Evolutionary conservation across 2,888 invertebrate species (phyloP).

Genomic region (Tryphoninae sp.): DNA sequence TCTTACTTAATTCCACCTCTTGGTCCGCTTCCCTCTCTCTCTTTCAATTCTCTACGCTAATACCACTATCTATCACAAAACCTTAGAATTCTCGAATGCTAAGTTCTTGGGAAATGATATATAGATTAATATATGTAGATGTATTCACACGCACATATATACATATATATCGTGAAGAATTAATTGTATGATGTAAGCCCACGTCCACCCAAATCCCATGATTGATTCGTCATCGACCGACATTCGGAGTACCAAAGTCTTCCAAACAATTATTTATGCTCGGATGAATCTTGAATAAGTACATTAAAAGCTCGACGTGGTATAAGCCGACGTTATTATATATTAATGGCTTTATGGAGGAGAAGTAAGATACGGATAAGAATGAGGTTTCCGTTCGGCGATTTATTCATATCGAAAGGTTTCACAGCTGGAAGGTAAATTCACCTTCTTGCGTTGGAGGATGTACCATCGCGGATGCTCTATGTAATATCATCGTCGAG

Average conservation of each 20-base stretch:
- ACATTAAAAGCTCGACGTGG: background rate
- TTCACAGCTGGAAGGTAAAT: constrained; percentile 54
- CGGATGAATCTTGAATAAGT: background rate
- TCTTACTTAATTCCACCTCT: constrained; percentile 28
- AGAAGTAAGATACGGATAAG: constrained; percentile 21
- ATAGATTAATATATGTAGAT: background rate
- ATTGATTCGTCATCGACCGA: constrained; percentile 22
- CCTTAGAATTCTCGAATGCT: constrained; percentile 36
- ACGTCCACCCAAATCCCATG: constrained; percentile 33
- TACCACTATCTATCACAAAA: constrained; percentile 58
- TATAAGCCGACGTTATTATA: background rate
- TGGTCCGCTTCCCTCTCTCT: constrained; percentile 15
- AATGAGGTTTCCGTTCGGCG: constrained; percentile 16
- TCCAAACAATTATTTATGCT: background rate
- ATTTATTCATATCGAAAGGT: constrained; percentile 58
- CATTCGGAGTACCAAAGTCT: background rate
- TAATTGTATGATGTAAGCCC: constrained; percentile 39
- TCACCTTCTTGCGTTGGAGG: constrained; percentile 53
- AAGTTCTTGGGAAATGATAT: constrained; percentile 13
- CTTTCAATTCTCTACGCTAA: constrained; percentile 55
- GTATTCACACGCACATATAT: background rate
- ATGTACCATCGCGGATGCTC: constrained; percentile 19
- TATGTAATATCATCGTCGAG: constrained; percentile 8
- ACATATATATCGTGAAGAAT: constrained; percentile 29
- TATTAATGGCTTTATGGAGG: constrained; percentile 1